phyloP scores from a whole-genome alignment of 1,140 invertebrate species.

The Drosophila pachea region DNA sequence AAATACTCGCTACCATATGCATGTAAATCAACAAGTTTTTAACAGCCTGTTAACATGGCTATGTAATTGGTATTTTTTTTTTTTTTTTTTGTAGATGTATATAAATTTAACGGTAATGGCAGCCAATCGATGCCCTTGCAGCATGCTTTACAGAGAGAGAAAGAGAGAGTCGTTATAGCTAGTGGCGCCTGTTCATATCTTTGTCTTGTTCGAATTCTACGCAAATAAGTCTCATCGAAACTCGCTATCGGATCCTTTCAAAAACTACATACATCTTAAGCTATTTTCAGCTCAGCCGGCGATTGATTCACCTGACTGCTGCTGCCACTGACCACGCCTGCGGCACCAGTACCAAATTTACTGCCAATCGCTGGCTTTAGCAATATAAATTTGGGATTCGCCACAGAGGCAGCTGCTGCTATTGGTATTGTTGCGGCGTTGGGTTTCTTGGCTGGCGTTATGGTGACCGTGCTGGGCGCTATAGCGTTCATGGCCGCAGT shows the following conservation, averaged over 20 bases:
- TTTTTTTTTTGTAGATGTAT: neutral
- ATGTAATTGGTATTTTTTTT: slow-evolving; percentile 6
- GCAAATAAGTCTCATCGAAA: neutral
- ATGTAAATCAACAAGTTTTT: slow-evolving; percentile 42
- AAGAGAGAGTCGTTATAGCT: neutral
- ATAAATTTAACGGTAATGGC: slow-evolving; percentile 20
- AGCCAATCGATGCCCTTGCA: slow-evolving; percentile 12
- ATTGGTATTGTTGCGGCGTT: neutral
- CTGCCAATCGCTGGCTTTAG: slow-evolving; percentile 46
- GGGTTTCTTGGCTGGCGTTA: slow-evolving; percentile 66
- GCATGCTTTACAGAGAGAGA: neutral
- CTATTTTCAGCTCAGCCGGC: slow-evolving; percentile 52
- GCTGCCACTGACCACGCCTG: neutral
- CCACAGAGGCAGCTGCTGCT: slow-evolving; percentile 18
- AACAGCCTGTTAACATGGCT: slow-evolving; percentile 45
- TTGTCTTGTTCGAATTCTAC: neutral
- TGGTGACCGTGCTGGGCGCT: slow-evolving; percentile 72
- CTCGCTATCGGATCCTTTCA: no score
- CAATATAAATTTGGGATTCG: slow-evolving; percentile 62
- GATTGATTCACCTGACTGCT: slow-evolving; percentile 1
- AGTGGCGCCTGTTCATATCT: neutral
- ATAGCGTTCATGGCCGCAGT: slow-evolving; percentile 74
- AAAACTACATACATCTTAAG: slow-evolving; percentile 10
- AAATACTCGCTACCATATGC: slow-evolving; percentile 40
- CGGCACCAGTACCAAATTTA: slow-evolving; percentile 8